Evolutionary conservation across 2,888 invertebrate genomes (phyloP), one percentile per base, ranked within the genome.

Genomic region (Oligia strigilis): DNA sequence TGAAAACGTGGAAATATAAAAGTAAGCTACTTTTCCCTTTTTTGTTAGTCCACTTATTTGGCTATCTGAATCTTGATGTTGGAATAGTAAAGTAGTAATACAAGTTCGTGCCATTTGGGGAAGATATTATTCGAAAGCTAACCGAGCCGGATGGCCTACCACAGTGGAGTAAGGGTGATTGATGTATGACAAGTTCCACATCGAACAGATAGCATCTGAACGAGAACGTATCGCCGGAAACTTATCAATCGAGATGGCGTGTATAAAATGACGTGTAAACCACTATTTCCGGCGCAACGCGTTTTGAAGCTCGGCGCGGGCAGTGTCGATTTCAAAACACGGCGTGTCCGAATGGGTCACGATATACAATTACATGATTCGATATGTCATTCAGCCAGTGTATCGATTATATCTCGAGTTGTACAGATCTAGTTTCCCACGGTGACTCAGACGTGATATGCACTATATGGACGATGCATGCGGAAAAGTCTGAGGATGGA

Each of bases 361-460:
- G 91, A 91, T 92, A 92, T 91, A 89, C 87, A 88, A 90, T 93
- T 91, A 91, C 92, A 91, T 88, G 89, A 92, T 90, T 92, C 90
- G 92, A 93, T 93, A 93, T 92, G 92, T 92, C 93, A 91, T 92
- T 91, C 91, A 90, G 86, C 77, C 87, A 80, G 86, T 89, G 90
- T 93, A 91, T 91, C 91, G 90, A 92, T 92, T 92, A 90, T 90
- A 91, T 91, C 93, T 92, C 86, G 82, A 84, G 87, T 87, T 87
- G 90, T 87, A 84, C 86, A 90, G 89, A 92, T 93, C 90, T 91
- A 90, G 90, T 92, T 92, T 91, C 93, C 90, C 90, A 92, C 92
- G 91, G 90, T 92, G 90, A 92, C 75, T 90, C 92, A 87, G 67
- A 55, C 77, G 75, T 82, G 77, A 82, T 85, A 74, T 77, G 75